These are phyloP conservation scores for Sciaenops ocellatus DNA, from an alignment of 2,797 vertebrate genomes.

Conservation along the genomic window DNA sequence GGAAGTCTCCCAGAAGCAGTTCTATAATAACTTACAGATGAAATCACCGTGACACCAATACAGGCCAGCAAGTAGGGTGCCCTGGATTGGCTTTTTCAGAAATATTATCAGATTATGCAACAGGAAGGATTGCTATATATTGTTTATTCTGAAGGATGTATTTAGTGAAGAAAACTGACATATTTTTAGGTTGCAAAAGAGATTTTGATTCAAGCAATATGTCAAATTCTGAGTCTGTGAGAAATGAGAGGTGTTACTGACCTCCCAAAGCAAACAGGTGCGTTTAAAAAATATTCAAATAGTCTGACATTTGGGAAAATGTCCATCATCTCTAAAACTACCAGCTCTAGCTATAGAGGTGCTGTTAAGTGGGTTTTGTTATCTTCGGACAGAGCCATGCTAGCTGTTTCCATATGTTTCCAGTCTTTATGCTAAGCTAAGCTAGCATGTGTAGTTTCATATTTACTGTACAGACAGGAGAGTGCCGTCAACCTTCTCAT, in stretches of 20 bases:
- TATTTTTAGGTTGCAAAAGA: constrained; percentile 7
- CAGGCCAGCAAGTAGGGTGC: constrained; percentile 48
- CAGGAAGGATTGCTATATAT: constrained; percentile 29
- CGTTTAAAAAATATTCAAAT: not conserved
- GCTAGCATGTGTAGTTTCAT: not conserved
- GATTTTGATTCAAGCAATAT: not conserved
- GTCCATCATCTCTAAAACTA: not conserved
- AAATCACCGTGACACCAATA: constrained; percentile 78
- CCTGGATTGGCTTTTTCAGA: constrained; percentile 52
- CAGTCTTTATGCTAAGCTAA: constrained; percentile 26
- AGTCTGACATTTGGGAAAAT: not conserved
- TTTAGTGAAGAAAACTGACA: not conserved
- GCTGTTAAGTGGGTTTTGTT: not conserved
- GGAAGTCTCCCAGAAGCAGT: constrained; percentile 79
- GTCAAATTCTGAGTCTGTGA: not conserved
- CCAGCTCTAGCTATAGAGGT: not conserved
- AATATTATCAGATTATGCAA: constrained; percentile 60
- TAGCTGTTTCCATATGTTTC: not conserved
- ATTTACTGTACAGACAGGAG: not conserved
- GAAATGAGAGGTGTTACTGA: not conserved
- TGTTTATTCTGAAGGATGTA: constrained; percentile 33
- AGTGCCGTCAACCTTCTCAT: not conserved
- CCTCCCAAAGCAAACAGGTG: not conserved
- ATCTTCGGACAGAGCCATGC: not conserved
- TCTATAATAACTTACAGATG: constrained; percentile 78